Conservation (phyloP, 2,888 invertebrate species). For the Tillus elongatus region DNA sequence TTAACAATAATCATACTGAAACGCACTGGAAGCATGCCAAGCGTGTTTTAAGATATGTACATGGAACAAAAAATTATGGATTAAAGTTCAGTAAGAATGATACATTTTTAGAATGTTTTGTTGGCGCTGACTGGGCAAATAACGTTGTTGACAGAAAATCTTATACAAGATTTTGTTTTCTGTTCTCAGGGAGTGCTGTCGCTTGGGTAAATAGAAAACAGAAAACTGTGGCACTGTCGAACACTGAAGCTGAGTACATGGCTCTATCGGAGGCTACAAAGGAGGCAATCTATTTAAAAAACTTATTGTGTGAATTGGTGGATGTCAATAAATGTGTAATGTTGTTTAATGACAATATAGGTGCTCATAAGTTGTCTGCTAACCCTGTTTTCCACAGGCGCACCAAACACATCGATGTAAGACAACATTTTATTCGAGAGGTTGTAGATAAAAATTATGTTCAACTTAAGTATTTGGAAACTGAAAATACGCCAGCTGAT, state of each 20-base stretch:
- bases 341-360: constrained; percentile 12
- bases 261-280: constrained; percentile 24
- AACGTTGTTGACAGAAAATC: constrained; percentile 33
- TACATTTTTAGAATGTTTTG: constrained; percentile 17
- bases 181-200: constrained; percentile 22
- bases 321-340: background rate
- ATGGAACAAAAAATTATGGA: constrained; percentile 18
- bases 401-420: too few species aligned
- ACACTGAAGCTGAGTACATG: constrained; percentile 30
- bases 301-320: constrained; percentile 5
- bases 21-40: constrained; percentile 21
- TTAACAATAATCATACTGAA: constrained; percentile 16
- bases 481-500: too few species aligned
- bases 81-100: constrained; percentile 17
- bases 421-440: too few species aligned
- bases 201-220: constrained; percentile 29
- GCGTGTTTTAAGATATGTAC: constrained; percentile 19
- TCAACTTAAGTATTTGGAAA: too few species aligned
- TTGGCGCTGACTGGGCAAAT: constrained; percentile 25
- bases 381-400: too few species aligned
- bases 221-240: constrained; percentile 28
- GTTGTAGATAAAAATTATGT: too few species aligned
- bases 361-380: constrained; percentile 10
- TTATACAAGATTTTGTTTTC: constrained; percentile 28
- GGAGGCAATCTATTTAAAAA: constrained; percentile 18